Evolutionary conservation across 1,140 invertebrate species (phyloP).

Genomic region (Solen grandis): DNA sequence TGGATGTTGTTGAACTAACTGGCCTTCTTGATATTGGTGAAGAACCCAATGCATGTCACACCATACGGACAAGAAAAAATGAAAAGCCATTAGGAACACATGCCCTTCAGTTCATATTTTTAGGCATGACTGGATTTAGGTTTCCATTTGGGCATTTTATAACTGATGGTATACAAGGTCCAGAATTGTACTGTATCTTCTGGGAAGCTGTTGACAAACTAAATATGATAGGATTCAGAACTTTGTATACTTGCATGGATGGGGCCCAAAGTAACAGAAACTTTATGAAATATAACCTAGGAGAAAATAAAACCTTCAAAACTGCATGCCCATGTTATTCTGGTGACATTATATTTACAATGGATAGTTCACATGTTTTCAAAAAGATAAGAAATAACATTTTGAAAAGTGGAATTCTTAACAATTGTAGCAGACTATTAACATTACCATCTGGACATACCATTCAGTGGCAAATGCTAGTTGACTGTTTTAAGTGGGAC

Average conservation of each 20-base stretch:
- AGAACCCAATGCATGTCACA: conserved; percentile 13
- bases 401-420: too few species aligned
- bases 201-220: conserved; percentile 49
- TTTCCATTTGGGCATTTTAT: conserved; percentile 57
- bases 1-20: conserved; percentile 8
- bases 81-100: conserved; percentile 31
- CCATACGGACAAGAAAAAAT: conserved; percentile 19
- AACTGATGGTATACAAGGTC: conserved; percentile 21
- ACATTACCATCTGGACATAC: neutral
- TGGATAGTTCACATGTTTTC: conserved; percentile 44
- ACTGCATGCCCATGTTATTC: neutral
- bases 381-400: conserved; percentile 41
- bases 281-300: too few species aligned
- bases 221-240: conserved; percentile 34
- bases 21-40: conserved; percentile 30
- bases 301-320: too few species aligned
- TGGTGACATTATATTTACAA: conserved; percentile 37
- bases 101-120: conserved; percentile 56
- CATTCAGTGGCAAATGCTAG: neutral
- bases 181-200: conserved; percentile 52
- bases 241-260: conserved; percentile 18
- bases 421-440: too few species aligned
- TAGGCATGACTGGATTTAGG: conserved; percentile 54
- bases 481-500: neutral
- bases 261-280: too few species aligned